Percentiles rank a stretch among this genome's conserved stretches.
These are phyloP conservation scores for Cyrtodaria siliqua DNA, from an alignment of 2,888 invertebrate species.

Conservation along the genomic window DNA sequence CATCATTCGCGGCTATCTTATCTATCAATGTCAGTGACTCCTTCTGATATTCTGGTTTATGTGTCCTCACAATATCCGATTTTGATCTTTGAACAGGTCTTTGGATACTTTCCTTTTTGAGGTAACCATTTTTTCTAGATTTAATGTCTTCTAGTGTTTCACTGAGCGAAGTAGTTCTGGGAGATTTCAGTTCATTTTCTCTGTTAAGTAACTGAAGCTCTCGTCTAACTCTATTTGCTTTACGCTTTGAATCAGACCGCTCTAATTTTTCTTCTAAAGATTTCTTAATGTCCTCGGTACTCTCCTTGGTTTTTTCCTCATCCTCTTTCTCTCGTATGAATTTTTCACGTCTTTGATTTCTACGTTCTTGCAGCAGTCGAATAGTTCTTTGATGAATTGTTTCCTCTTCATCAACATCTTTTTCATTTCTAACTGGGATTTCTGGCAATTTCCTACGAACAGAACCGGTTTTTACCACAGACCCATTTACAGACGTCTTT, in stretches of 20 bases:
- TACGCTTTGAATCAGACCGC: conserved; percentile 50
- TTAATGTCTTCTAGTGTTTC: conserved; percentile 4
- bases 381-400: conserved; percentile 59
- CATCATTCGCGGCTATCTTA: no score
- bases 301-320: conserved; percentile 24
- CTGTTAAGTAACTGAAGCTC: conserved; percentile 56
- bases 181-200: conserved; percentile 42
- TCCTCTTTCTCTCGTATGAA: conserved; percentile 18
- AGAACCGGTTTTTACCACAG: conserved; percentile 24
- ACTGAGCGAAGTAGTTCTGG: conserved; percentile 1
- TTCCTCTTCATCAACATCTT: conserved; percentile 54
- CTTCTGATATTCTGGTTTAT: conserved; percentile 30
- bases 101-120: conserved; percentile 25
- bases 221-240: conserved; percentile 49
- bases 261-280: conserved; percentile 45
- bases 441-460: conserved; percentile 54
- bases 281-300: conserved; percentile 43
- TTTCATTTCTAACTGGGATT: conserved; percentile 25
- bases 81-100: conserved; percentile 46
- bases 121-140: conserved; percentile 2
- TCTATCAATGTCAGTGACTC: conserved; percentile 12
- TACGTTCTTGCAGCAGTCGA: conserved; percentile 51
- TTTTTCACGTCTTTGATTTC: conserved; percentile 39
- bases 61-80: conserved; percentile 35
- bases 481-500: neutral